Evolutionary conservation across 30 jellyfish, hydroid and myxozoan genomes (phyloP).

Genomic region (Aurelia aurita): DNA sequence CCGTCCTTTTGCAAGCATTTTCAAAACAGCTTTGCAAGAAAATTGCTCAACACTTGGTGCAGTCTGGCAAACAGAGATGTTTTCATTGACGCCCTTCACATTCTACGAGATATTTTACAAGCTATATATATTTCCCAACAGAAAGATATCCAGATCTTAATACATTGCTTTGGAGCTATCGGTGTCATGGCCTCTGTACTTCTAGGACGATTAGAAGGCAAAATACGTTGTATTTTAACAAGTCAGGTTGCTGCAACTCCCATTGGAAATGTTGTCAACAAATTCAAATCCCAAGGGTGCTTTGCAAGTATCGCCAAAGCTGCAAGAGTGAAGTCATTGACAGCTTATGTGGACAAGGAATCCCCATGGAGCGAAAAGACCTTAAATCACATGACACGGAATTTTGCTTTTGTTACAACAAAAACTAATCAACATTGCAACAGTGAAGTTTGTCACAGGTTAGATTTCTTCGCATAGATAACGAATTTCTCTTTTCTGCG

Average conservation of each 20-base stretch:
- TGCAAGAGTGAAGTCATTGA: conserved; percentile 41
- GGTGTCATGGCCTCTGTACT: conserved; percentile 19
- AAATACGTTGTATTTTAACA: conserved; percentile 33
- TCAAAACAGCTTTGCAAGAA: too few relatives aligned
- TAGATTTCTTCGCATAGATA: neutral
- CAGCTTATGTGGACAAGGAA: conserved; percentile 50
- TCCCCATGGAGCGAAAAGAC: conserved; percentile 29
- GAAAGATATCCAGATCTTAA: conserved; percentile 54
- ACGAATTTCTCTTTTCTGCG: too few relatives aligned
- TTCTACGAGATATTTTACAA: too few relatives aligned
- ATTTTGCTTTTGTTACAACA: conserved; percentile 20
- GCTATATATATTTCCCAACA: neutral
- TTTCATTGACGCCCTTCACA: too few relatives aligned
- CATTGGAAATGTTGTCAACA: conserved; percentile 26
- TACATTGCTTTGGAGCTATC: conserved; percentile 57
- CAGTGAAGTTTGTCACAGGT: conserved; percentile 70
- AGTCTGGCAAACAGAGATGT: too few relatives aligned
- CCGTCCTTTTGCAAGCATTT: too few relatives aligned
- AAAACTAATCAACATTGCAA: conserved; percentile 34
- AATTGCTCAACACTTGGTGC: too few relatives aligned
- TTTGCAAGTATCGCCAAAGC: conserved; percentile 1
- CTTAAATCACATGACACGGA: conserved; percentile 14
- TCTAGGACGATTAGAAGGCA: conserved; percentile 54
- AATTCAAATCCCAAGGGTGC: conserved; percentile 26
- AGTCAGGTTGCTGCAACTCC: conserved; percentile 64